phyloP scores from a whole-genome alignment of 2,888 invertebrate genomes.

The Enchytraeus crypticus region DNA sequence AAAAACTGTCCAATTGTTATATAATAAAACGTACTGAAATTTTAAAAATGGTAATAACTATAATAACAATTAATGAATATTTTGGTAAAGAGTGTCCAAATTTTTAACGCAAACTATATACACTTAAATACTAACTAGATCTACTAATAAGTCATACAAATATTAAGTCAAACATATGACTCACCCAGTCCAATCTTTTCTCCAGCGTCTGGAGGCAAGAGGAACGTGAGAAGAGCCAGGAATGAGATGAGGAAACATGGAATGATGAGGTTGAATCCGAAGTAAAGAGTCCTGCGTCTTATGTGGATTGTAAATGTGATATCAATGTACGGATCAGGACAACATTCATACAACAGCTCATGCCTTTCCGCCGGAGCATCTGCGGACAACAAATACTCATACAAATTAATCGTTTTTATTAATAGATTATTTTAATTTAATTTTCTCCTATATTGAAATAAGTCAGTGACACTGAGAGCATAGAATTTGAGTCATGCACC shows the following conservation, averaged over 20 bases:
- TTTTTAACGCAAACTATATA: no score
- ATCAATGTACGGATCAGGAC: slow-evolving; percentile 30
- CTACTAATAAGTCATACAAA: no score
- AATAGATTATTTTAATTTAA: no score
- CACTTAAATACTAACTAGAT: no score
- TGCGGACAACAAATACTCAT: background rate
- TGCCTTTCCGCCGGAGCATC: slow-evolving; percentile 10
- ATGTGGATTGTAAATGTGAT: slow-evolving; percentile 30
- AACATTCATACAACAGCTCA: slow-evolving; percentile 24
- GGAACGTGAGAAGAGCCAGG: slow-evolving; percentile 27
- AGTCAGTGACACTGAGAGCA: background rate
- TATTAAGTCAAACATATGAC: no score
- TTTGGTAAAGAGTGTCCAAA: no score
- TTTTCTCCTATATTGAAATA: no score
- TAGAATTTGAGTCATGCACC: background rate
- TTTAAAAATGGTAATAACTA: no score
- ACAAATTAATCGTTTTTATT: background rate
- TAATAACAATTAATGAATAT: no score
- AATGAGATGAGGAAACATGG: slow-evolving; percentile 30
- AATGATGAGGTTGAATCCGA: slow-evolving; percentile 31
- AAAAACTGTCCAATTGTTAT: no score
- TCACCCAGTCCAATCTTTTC: slow-evolving; percentile 29
- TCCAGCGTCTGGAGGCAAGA: slow-evolving; percentile 30
- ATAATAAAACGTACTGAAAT: no score
- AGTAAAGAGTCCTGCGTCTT: slow-evolving; percentile 28